phyloP scores from a whole-genome alignment of 1,140 invertebrate genomes.

The Ladona fulva region DNA sequence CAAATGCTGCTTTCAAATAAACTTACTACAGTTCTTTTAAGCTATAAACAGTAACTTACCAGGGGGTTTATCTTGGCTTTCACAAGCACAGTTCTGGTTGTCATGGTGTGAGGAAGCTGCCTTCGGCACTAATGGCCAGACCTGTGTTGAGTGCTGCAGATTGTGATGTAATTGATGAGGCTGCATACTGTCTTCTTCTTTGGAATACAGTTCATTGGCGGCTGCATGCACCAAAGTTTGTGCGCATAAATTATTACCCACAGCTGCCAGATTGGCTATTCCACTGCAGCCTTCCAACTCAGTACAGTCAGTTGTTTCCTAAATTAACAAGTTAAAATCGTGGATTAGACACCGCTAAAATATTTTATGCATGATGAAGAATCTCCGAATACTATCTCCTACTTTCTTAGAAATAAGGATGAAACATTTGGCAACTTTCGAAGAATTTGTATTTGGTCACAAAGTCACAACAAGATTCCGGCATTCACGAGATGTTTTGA shows the following conservation, averaged over 20 bases:
- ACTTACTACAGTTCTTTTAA: too few relatives aligned
- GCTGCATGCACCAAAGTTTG: slow-evolving; percentile 12
- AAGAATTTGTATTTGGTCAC: too few relatives aligned
- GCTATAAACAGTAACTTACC: too few relatives aligned
- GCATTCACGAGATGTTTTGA: too few relatives aligned
- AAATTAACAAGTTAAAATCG: too few relatives aligned
- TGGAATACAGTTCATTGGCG: slow-evolving; percentile 12
- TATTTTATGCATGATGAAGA: too few relatives aligned
- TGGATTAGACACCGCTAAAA: too few relatives aligned
- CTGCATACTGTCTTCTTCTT: slow-evolving; percentile 11
- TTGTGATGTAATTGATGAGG: neutral
- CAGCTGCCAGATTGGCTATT: slow-evolving; percentile 13
- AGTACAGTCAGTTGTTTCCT: slow-evolving; percentile 12
- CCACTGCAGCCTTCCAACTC: neutral
- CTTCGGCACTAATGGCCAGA: slow-evolving; percentile 9
- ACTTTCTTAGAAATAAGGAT: too few relatives aligned
- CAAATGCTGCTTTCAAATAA: too few relatives aligned
- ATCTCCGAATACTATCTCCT: too few relatives aligned
- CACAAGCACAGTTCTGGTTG: neutral
- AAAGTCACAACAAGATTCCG: too few relatives aligned
- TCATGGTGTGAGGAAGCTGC: slow-evolving; percentile 9
- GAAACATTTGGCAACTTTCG: too few relatives aligned
- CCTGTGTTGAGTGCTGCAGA: neutral
- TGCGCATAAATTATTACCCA: neutral
- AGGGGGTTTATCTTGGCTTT: neutral